Conservation (phyloP, 2,888 invertebrate species). For the Stenichneumon culpator region DNA sequence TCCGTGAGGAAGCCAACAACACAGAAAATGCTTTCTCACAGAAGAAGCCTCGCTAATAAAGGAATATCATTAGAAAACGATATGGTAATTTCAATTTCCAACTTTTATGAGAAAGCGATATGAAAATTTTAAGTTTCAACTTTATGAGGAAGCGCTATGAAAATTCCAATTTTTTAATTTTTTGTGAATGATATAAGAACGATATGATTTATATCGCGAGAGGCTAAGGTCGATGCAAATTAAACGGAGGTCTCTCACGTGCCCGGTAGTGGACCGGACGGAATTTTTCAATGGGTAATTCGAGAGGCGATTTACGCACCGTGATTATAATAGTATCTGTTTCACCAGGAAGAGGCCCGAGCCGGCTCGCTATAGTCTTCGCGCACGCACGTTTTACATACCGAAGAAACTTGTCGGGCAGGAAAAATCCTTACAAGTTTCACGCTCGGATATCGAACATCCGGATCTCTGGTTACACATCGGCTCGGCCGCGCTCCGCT, state of each 20-base stretch:
- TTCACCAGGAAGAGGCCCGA: conserved; percentile 56
- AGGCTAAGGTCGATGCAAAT: no score
- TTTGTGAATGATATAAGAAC: no score
- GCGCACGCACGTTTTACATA: conserved; percentile 43
- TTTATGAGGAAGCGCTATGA: no score
- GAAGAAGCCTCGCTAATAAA: no score
- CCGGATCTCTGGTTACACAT: conserved; percentile 68
- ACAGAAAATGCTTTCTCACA: no score
- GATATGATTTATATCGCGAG: no score
- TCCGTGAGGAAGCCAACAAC: no score
- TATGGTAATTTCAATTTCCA: no score
- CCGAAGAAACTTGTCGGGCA: conserved; percentile 55
- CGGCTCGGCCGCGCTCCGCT: conserved; percentile 37
- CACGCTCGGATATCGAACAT: conserved; percentile 68
- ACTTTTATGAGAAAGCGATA: no score
- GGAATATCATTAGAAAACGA: no score
- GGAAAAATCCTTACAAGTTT: conserved; percentile 68
- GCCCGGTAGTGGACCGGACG: background rate
- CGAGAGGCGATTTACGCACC: conserved; percentile 38
- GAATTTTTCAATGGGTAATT: conserved; percentile 52
- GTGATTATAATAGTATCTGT: conserved; percentile 56
- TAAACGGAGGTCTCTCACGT: background rate
- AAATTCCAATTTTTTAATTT: no score
- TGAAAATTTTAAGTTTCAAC: no score
- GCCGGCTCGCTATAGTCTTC: conserved; percentile 27